Base-by-base conservation (phyloP, 2,113 vertebrate species). In the Heterotis niloticus region DNA sequence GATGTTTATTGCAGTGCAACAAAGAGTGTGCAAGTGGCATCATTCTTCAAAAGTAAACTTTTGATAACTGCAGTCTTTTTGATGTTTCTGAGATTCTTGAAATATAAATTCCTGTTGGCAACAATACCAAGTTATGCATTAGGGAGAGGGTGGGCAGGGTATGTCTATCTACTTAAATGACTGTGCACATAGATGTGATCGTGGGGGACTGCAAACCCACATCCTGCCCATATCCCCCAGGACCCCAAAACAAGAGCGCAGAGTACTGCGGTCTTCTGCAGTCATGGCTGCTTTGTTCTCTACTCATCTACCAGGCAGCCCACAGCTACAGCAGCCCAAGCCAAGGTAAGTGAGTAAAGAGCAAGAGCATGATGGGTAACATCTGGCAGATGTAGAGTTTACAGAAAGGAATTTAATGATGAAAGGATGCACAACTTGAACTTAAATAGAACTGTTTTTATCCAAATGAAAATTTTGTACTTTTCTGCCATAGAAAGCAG, bases 201-300 rank as follows among this genome's bases (percentile, higher is more conserved):
- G 29, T 64, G 75, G 66, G 18, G 66, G 18, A 14, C 60, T 26
- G 57, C 54, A 18, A 17, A 4, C 70, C n/a, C 57, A 64, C 28
- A 26, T 17, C 26, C 60, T 64, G 10, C 64, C 29, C 64, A n/a
- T 18, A 24, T 66, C 44, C 59, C 60, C 0, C 79, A 80, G 77
- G 62, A 80, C 66, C 84, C 80, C 79, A 57, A 86, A 75, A 86
- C 83, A 44, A 87, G 91, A 83, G 76, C 84, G 78, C 87, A 90
- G 68, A 90, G 90, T 80, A 93, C 92, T 82, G 79, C 93, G 66
- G 91, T 97, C 59, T 99, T 98, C 87, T 99, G 98, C 86, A 99
- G 96, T 86, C 94, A 95, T 79, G 94, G 92, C 89, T 99, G 98
- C 88, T 96, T 94, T 28, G 78, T 95, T 78, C 95, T 95, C 78